Percentiles rank a stretch among this genome's conserved stretches.
phyloP scores from a whole-genome alignment of 2,797 vertebrate species.

The Limosa lapponica region DNA sequence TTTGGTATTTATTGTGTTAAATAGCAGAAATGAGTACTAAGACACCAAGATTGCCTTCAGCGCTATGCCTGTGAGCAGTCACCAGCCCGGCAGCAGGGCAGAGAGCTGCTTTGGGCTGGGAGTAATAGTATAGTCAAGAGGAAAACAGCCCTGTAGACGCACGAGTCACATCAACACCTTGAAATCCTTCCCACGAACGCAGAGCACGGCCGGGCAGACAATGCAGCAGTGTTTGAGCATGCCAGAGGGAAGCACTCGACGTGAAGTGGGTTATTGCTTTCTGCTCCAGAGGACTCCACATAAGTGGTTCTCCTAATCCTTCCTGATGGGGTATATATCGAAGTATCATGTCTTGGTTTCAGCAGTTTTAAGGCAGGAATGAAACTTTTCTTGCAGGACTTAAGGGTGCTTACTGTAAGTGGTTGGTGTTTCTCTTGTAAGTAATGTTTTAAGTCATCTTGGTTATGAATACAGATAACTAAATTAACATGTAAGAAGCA shows the following conservation, averaged over 20 bases:
- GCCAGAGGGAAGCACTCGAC: fast-evolving
- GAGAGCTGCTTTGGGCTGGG: background rate
- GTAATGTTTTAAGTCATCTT: background rate
- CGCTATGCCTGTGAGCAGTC: fast-evolving
- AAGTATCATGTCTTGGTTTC: background rate
- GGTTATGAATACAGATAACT: background rate
- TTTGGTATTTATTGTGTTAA: background rate
- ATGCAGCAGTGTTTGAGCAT: fast-evolving
- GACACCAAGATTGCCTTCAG: background rate
- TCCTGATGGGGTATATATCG: fast-evolving
- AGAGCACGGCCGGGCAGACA: fast-evolving
- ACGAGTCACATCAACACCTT: background rate
- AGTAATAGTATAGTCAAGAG: background rate
- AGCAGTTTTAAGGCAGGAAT: background rate
- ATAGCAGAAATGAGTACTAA: background rate
- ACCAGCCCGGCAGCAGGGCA: background rate
- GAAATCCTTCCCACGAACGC: fast-evolving
- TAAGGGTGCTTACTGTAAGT: background rate
- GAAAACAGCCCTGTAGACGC: background rate
- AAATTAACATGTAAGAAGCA: background rate
- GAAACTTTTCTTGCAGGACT: background rate
- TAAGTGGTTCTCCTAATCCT: background rate
- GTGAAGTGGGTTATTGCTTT: background rate
- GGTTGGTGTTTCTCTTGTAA: fast-evolving
- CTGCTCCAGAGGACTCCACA: fast-evolving